Evolutionary conservation across 1,140 invertebrate genomes (phyloP).

Genomic region (Papilio helenus): DNA sequence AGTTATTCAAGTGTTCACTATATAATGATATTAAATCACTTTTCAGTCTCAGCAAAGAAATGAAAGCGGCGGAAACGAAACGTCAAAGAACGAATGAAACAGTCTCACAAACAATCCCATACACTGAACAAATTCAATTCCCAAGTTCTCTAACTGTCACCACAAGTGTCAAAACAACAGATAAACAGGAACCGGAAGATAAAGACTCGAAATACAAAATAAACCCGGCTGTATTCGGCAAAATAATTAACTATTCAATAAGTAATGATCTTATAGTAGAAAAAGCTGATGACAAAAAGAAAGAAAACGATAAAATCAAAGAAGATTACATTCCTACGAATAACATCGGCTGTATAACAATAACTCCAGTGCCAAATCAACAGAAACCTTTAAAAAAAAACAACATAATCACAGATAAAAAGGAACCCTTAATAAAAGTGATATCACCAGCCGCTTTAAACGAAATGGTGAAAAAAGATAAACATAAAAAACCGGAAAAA

Average conservation of each 20-base stretch:
- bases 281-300: slow-evolving; percentile 59
- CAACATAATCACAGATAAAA: slow-evolving; percentile 53
- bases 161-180: slow-evolving; percentile 56
- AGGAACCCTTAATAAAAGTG: slow-evolving; percentile 63
- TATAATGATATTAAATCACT: no score
- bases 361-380: slow-evolving; percentile 64
- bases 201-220: slow-evolving; percentile 58
- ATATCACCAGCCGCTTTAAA: slow-evolving; percentile 73
- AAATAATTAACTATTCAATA: slow-evolving; percentile 52
- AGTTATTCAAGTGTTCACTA: no score
- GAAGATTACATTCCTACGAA: slow-evolving; percentile 71
- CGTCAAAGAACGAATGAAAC: slow-evolving; percentile 54
- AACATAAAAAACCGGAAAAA: slow-evolving; percentile 55
- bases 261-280: slow-evolving; percentile 66
- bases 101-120: slow-evolving; percentile 36
- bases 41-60: slow-evolving; percentile 69
- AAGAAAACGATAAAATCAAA: slow-evolving; percentile 59
- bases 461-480: slow-evolving; percentile 70
- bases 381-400: slow-evolving; percentile 57
- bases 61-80: slow-evolving; percentile 69
- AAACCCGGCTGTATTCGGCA: slow-evolving; percentile 54
- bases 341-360: slow-evolving; percentile 77
- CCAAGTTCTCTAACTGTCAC: slow-evolving; percentile 75
- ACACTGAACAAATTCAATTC: slow-evolving; percentile 68
- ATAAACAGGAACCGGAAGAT: slow-evolving; percentile 50